Conservation (phyloP, 1,140 invertebrate species). For the Bombyx mori region ASM3026992v2 NC_085113.1:549501-550000, state of each 20-base stretch:
- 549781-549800: slow-evolving; percentile 34
- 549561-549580: neutral
- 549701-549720: slow-evolving; percentile 46
- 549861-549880: too few species aligned
- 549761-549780: slow-evolving; percentile 26
- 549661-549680: slow-evolving; percentile 15
- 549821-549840: slow-evolving; percentile 11
- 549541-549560: too few species aligned
- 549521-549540: too few species aligned
- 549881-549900: too few species aligned
- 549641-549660: slow-evolving; percentile 36
- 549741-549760: slow-evolving; percentile 20
- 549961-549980: too few species aligned
- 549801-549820: slow-evolving; percentile 9
- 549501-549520: too few species aligned
- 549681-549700: too few species aligned
- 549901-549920: too few species aligned
- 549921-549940: too few species aligned
- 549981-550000: too few species aligned
- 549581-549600: slow-evolving; percentile 10
- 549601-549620: slow-evolving; percentile 15
- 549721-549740: slow-evolving; percentile 23
- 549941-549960: too few species aligned
- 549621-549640: slow-evolving; percentile 36
- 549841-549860: too few species aligned